A percentile compares a stretch with the other conserved stretches of the same genome.
Conservation (phyloP, 2,113 vertebrate species). For the Amblyornis subalaris region DNA sequence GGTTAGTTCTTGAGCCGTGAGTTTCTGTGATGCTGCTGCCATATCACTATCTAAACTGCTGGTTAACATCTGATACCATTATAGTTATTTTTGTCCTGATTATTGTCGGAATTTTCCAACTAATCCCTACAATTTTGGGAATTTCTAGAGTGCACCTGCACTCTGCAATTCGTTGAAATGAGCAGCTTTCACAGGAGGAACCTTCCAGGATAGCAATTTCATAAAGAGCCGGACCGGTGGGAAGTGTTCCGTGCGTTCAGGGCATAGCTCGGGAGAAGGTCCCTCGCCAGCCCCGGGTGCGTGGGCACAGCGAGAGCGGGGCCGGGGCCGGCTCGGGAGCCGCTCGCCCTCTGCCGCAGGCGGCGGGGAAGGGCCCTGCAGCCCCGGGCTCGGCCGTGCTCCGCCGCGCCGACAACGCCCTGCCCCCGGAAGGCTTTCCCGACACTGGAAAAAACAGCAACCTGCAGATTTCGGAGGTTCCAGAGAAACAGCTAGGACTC, state of each 20-base stretch:
- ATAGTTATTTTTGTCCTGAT: background rate
- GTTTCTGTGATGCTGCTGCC: background rate
- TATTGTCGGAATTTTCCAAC: background rate
- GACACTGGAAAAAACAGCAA: fast-evolving
- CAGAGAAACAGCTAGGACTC: background rate
- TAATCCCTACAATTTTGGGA: background rate
- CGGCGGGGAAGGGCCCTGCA: background rate
- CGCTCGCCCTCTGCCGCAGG: background rate
- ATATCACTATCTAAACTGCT: background rate
- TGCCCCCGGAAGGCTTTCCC: background rate
- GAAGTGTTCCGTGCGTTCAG: fast-evolving
- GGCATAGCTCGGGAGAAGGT: background rate
- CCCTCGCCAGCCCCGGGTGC: background rate
- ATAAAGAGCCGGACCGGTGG: background rate
- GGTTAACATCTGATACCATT: background rate
- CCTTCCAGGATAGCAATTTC: background rate
- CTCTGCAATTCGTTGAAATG: background rate
- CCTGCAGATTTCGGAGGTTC: background rate
- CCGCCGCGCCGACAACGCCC: background rate
- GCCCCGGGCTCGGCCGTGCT: background rate
- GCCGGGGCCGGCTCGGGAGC: background rate
- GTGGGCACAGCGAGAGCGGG: background rate
- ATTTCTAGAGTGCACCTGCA: background rate
- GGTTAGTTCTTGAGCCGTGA: background rate
- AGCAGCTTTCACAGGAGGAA: background rate